phyloP scores from a whole-genome alignment of 2,113 vertebrate species.

The Prinia subflava region DNA sequence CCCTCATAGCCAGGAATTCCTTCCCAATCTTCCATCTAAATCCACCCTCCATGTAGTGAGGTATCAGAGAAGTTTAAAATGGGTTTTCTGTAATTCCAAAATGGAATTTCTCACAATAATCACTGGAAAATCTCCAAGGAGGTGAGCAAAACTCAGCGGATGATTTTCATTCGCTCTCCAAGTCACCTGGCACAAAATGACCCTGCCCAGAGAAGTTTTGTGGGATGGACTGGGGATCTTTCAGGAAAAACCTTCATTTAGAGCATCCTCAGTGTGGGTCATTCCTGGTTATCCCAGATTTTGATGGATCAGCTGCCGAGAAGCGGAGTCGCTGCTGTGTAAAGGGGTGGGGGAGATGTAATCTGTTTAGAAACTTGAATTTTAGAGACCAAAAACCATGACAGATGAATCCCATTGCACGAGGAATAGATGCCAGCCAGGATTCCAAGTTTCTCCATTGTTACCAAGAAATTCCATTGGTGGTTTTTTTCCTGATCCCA shows the following conservation, averaged over 20 bases:
- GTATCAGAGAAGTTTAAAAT: neutral
- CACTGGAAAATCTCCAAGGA: neutral
- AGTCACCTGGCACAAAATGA: neutral
- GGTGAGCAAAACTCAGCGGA: neutral
- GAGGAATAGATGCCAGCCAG: neutral
- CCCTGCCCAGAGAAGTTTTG: neutral
- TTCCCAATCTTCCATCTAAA: neutral
- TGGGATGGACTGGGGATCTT: neutral
- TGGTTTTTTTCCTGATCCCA: neutral
- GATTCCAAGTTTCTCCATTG: neutral
- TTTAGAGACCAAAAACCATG: neutral
- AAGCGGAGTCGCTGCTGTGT: neutral
- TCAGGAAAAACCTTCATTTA: accelerated
- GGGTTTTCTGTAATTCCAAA: neutral
- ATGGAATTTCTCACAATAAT: neutral
- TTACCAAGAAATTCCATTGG: neutral
- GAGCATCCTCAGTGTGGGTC: neutral
- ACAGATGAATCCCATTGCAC: neutral
- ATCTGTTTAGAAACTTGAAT: neutral
- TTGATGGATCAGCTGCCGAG: neutral
- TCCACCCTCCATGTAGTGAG: neutral
- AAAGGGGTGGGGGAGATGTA: no score
- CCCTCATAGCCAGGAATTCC: neutral
- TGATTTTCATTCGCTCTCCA: neutral
- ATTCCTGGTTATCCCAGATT: neutral